Conservation (phyloP, 2,797 vertebrate species). For the Crocodylus rhombifer region DNA sequence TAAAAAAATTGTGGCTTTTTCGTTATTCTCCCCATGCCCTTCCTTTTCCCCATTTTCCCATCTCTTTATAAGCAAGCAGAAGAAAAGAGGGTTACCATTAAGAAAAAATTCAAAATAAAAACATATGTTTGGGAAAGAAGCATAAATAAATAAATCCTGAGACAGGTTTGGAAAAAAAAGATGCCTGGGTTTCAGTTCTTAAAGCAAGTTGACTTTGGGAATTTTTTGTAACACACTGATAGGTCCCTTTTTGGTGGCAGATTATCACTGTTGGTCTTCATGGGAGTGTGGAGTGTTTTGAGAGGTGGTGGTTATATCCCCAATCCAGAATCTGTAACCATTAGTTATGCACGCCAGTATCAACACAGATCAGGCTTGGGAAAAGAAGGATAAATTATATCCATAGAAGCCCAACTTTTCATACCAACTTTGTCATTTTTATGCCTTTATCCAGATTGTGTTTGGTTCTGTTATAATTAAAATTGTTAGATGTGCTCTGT, state of each 20-base stretch:
- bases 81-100: neutral
- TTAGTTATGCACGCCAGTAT: fast-evolving
- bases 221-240: neutral
- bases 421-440: neutral
- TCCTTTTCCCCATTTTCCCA: neutral
- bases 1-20: neutral
- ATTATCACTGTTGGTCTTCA: neutral
- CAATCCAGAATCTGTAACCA: neutral
- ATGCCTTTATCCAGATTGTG: neutral
- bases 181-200: neutral
- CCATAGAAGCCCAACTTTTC: neutral
- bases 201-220: neutral
- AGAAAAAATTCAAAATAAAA: too few species aligned
- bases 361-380: neutral
- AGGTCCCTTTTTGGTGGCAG: neutral
- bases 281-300: neutral
- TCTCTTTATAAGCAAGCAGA: neutral
- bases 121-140: too few species aligned
- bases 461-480: neutral
- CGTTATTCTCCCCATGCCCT: neutral
- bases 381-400: neutral
- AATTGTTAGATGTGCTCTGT: neutral
- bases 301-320: neutral
- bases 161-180: too few species aligned
- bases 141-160: too few species aligned